Conservation (phyloP, 2,797 vertebrate species). For the Myotis pilosus region DNA sequence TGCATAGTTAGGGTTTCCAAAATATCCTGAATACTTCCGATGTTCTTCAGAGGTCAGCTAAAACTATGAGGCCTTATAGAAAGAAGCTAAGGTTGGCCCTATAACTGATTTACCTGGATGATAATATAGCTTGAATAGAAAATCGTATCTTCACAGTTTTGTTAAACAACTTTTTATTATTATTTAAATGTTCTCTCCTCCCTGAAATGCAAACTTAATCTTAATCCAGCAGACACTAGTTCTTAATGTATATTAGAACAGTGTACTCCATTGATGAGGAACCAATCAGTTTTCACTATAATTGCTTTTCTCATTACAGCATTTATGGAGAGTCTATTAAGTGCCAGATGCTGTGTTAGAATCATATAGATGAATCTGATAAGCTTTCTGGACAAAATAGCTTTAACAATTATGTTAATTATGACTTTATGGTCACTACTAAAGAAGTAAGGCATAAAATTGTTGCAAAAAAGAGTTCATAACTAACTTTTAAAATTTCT, state of each 20-base stretch:
- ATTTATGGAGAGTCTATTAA: background rate
- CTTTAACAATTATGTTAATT: background rate
- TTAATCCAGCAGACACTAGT: background rate
- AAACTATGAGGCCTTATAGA: background rate
- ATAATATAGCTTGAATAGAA: background rate
- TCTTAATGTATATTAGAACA: background rate
- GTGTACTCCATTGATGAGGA: background rate
- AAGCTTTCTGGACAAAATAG: background rate
- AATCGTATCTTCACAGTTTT: background rate
- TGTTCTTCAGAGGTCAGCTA: background rate
- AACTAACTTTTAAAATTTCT: background rate
- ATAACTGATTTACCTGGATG: background rate
- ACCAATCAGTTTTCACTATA: background rate
- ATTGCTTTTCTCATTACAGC: background rate
- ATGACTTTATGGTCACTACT: background rate
- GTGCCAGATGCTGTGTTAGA: background rate
- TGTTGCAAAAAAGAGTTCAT: background rate
- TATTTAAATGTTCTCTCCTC: background rate
- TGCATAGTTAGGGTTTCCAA: background rate
- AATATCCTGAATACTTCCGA: background rate
- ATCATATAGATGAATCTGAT: background rate
- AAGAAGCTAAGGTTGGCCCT: background rate
- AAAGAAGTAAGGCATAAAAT: background rate
- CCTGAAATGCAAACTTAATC: background rate
- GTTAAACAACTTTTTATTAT: background rate